Evolutionary conservation across 2,113 vertebrate species (phyloP), one percentile per base, ranked within the genome.

Genomic region (Oryzias javanicus): DNA sequence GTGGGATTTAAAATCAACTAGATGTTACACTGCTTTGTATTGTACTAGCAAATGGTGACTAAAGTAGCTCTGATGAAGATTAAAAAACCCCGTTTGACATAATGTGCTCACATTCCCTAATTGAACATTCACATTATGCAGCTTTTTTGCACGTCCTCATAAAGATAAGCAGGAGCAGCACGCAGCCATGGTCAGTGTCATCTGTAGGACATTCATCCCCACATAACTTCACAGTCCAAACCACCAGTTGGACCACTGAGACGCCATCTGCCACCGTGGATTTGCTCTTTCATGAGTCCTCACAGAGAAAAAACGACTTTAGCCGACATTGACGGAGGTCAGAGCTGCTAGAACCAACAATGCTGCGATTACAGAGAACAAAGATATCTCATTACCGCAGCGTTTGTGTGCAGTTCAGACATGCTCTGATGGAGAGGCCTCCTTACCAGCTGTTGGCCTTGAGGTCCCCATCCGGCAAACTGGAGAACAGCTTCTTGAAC

Each of bases 361-460:
- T 51, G 44, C 4, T 16, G 54, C 62, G 54, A 71, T 75, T 65
- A 53, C 41, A 46, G 14, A 41, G 18, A 12, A 18, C 44, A 49
- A 20, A 71, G 67, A 64, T 42, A 60, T 73, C 48, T 51, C 57
- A 72, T 61, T 16, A 15, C 59, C 19, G 15, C 60, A 55, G 42
- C 45, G 44, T 61, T 73, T 40, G 42, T 50, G 44, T 27, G 69
- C 29, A 40, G 25, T 18, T 46, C 50, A 44, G 41, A 51, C 67
- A 57, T 70, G 63, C 53, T 70, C 44, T 2, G 5, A 27, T 27
- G 25, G 25, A 27, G 5, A 4, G 42, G 57, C 49, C 67, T 41
- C 74, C 94, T 97, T 92, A 98, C 97, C 95, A 99, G 91, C 88
- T 98, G 96, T 76, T 98, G 95, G 63, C 93, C 96, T 73, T 91